Conservation (phyloP, 1,140 invertebrate genomes). For the Goniozus legneri region DNA sequence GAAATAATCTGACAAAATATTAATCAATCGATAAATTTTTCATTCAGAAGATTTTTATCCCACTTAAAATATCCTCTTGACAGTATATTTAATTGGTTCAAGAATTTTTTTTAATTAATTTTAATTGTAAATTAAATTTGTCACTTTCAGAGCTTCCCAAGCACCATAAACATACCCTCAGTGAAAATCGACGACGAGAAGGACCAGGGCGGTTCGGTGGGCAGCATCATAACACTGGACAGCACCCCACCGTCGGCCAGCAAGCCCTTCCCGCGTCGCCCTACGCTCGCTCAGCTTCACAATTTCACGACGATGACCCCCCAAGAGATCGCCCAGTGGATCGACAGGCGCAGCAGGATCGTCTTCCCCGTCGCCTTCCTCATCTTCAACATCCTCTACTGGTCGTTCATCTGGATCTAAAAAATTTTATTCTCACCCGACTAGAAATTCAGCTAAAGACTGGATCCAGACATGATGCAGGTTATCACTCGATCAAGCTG, state of each 20-base stretch:
- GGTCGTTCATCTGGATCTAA: constrained; percentile 71
- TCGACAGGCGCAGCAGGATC: constrained; percentile 74
- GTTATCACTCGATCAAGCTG: too few species aligned
- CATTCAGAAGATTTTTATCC: neutral
- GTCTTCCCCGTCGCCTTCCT: constrained; percentile 76
- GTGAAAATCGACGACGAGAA: constrained; percentile 65
- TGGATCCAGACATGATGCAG: too few species aligned
- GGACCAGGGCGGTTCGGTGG: constrained; percentile 48
- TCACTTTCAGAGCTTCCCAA: constrained; percentile 66
- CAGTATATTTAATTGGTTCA: neutral
- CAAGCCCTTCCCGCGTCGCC: constrained; percentile 41
- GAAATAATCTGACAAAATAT: too few species aligned
- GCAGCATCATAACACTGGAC: constrained; percentile 42
- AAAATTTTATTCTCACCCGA: too few species aligned
- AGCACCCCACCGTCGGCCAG: constrained; percentile 38
- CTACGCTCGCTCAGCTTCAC: constrained; percentile 45
- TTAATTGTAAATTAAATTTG: neutral
- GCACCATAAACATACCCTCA: constrained; percentile 60
- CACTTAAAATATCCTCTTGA: neutral
- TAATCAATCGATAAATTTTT: neutral
- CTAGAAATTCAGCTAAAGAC: too few species aligned
- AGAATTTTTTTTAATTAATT: neutral
- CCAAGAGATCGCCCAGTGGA: constrained; percentile 82
- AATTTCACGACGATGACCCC: constrained; percentile 79
- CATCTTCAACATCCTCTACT: constrained; percentile 81